These are phyloP conservation scores for Rallus crepitans DNA, from an alignment of 2,797 vertebrate species.

Conservation along the genomic window DNA sequence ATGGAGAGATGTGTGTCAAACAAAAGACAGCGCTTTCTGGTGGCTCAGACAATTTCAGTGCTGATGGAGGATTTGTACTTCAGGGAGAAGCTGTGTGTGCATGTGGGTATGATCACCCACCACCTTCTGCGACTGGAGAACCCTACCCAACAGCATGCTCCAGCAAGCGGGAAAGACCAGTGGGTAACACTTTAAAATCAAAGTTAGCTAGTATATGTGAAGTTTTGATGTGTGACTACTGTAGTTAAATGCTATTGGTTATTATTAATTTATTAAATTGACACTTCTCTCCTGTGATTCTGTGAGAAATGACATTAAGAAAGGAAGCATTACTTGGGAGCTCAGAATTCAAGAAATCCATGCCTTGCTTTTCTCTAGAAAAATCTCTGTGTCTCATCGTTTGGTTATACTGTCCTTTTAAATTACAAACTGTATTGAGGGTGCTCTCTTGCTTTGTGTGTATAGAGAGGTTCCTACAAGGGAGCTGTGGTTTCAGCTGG, in stretches of 20 bases:
- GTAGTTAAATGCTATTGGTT: neutral
- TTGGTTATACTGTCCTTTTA: neutral
- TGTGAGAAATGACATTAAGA: neutral
- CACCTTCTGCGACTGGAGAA: neutral
- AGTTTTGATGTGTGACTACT: neutral
- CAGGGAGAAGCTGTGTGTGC: neutral
- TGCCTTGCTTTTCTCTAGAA: neutral
- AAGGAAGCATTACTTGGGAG: neutral
- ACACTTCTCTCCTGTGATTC: neutral
- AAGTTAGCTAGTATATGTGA: neutral
- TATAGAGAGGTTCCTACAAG: neutral
- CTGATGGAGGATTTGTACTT: neutral
- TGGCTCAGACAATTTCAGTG: neutral
- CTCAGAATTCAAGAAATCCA: neutral
- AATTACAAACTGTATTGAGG: neutral
- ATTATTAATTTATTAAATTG: neutral
- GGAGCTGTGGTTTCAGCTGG: neutral
- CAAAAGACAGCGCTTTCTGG: neutral
- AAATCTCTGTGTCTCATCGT: neutral
- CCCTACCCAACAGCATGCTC: neutral
- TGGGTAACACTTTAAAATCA: neutral
- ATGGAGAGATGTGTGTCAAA: neutral
- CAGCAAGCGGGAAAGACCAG: neutral
- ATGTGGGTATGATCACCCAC: rapidly evolving
- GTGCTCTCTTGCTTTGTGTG: neutral